phyloP scores from a whole-genome alignment of 2,113 vertebrate species.

The Sylvia atricapilla region DNA sequence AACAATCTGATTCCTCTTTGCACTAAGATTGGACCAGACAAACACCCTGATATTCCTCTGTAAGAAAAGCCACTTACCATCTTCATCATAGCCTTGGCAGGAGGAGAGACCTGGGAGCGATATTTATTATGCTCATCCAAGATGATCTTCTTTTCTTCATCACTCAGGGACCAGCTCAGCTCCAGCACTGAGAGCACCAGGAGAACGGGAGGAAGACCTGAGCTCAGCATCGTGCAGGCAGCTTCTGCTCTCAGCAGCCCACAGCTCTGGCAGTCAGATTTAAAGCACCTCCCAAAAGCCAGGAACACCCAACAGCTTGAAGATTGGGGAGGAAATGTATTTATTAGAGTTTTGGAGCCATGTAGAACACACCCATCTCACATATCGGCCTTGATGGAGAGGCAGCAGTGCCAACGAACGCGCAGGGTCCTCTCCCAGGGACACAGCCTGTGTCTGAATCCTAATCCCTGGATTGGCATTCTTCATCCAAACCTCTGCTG shows the following conservation, averaged over 20 bases:
- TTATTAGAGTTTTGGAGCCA: constrained; percentile 18
- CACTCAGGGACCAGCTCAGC: constrained; percentile 44
- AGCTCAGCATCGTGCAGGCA: constrained; percentile 67
- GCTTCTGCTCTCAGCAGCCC: constrained; percentile 59
- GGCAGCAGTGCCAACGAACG: background rate
- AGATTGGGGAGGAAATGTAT: constrained; percentile 42
- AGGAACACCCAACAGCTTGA: constrained; percentile 75
- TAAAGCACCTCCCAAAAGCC: constrained; percentile 68
- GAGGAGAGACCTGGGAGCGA: constrained; percentile 64
- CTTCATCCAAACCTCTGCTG: background rate
- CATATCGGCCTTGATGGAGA: background rate
- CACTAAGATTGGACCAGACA: background rate
- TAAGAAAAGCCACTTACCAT: constrained; percentile 69
- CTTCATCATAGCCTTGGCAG: constrained; percentile 70
- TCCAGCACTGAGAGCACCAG: constrained; percentile 53
- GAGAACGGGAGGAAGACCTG: constrained; percentile 17
- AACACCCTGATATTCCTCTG: background rate
- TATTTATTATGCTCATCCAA: constrained; percentile 73
- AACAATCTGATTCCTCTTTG: background rate
- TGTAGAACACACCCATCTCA: constrained; percentile 50
- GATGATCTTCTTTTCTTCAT: constrained; percentile 62
- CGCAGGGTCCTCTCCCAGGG: background rate
- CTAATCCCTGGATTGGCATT: background rate
- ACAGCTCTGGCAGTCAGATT: constrained; percentile 69
- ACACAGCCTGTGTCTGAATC: background rate